Evolutionary conservation across 2,113 vertebrate genomes (phyloP).

Genomic region (Tyrannus savana): DNA sequence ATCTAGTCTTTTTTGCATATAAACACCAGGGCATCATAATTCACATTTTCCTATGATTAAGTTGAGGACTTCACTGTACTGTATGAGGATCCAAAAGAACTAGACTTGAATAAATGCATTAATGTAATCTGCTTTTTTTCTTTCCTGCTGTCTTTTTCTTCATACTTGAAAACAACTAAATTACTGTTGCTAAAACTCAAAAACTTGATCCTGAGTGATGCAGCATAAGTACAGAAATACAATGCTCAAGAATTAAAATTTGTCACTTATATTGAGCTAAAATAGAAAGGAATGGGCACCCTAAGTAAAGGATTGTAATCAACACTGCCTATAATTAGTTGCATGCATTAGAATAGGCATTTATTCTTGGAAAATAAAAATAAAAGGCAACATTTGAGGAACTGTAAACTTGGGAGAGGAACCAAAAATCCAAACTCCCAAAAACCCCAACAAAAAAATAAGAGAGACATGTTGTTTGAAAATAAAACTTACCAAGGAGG

Average conservation of each 20-base stretch:
- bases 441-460: not conserved
- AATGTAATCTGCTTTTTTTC: not conserved
- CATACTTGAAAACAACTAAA: not conserved
- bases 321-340: not conserved
- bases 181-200: not conserved
- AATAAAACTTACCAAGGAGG: not conserved
- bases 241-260: not conserved
- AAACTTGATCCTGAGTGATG: not conserved
- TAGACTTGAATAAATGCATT: not conserved
- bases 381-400: not conserved
- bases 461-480: not conserved
- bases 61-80: not conserved
- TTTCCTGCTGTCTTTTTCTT: not conserved
- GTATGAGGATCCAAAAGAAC: not conserved
- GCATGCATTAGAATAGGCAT: not conserved
- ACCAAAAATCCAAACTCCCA: not conserved
- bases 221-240: not conserved
- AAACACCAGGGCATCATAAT: not conserved
- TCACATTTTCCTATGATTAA: not conserved
- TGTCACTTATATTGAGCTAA: not conserved
- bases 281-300: not conserved
- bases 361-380: not conserved
- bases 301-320: not conserved
- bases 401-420: not conserved
- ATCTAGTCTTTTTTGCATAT: not conserved